Conservation (phyloP, 2,888 invertebrate genomes). For the Agrenia bidenticulata region DNA sequence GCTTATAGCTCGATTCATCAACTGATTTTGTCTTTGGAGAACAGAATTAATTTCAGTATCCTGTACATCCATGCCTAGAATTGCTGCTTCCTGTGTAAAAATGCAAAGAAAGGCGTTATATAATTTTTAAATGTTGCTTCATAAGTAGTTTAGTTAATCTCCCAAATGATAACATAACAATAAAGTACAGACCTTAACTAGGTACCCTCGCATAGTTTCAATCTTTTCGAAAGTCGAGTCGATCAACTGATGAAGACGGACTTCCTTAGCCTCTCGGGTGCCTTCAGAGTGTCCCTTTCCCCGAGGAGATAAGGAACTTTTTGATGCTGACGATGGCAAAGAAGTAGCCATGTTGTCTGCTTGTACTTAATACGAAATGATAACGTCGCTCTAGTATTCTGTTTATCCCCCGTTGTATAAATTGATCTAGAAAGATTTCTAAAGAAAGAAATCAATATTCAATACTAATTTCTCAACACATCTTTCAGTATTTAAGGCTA, state of each 20-base stretch:
- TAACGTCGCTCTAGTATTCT: too few species aligned
- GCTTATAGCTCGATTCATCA: conserved; percentile 8
- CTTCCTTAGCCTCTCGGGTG: background rate
- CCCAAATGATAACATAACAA: background rate
- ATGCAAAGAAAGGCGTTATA: too few species aligned
- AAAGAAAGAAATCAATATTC: too few species aligned
- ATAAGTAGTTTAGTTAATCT: background rate
- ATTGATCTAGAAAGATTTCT: too few species aligned
- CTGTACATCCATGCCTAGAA: conserved; percentile 16
- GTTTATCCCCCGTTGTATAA: too few species aligned
- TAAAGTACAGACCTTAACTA: conserved; percentile 27
- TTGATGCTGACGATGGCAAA: background rate
- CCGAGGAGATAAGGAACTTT: background rate
- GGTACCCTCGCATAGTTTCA: conserved; percentile 27
- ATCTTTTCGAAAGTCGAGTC: conserved; percentile 35
- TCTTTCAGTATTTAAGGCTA: too few species aligned
- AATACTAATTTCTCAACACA: too few species aligned
- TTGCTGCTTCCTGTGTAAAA: conserved; percentile 26
- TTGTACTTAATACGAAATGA: too few species aligned
- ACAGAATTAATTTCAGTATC: conserved; percentile 20
- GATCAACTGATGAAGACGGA: conserved; percentile 28
- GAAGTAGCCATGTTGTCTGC: background rate
- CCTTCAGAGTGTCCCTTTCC: background rate
- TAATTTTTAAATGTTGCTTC: too few species aligned
- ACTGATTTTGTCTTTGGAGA: conserved; percentile 30